phyloP scores from a whole-genome alignment of 2,797 vertebrate species.

The Yasuhikotakia modesta region DNA sequence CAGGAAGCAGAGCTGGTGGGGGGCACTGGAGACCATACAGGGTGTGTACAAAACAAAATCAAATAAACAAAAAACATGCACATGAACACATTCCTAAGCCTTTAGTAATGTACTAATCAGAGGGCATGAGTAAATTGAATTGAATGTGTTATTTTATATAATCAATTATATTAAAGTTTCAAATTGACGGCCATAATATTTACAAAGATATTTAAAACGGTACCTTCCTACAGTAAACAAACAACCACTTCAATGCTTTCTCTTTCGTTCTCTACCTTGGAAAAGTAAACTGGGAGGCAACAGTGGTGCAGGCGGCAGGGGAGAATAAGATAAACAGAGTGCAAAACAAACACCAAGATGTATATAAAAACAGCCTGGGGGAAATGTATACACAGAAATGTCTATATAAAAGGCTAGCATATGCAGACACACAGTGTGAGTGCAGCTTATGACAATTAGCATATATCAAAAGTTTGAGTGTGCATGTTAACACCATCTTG shows the following conservation, averaged over 20 bases:
- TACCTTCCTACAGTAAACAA: not conserved
- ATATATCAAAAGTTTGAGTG: not conserved
- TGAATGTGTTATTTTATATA: no score
- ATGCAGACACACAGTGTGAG: not conserved
- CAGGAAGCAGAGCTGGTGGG: not conserved
- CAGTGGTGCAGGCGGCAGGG: not conserved
- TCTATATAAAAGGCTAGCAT: not conserved
- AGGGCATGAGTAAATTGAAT: no score
- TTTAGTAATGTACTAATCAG: no score
- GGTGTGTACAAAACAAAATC: constrained; percentile 20
- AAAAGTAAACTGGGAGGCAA: not conserved
- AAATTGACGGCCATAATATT: not conserved
- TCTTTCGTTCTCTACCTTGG: not conserved
- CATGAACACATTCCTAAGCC: not conserved
- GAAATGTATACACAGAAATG: not conserved
- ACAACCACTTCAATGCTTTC: not conserved
- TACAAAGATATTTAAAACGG: not conserved
- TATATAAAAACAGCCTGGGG: not conserved
- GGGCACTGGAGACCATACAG: not conserved
- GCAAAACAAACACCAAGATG: not conserved
- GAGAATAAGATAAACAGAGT: not conserved
- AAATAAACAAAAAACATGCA: not conserved
- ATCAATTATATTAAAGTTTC: not conserved
- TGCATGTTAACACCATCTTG: constrained; percentile 9
- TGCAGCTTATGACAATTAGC: not conserved